Evolutionary conservation across 1,140 invertebrate species (phyloP).

Genomic region (Meteorus sp.): DNA sequence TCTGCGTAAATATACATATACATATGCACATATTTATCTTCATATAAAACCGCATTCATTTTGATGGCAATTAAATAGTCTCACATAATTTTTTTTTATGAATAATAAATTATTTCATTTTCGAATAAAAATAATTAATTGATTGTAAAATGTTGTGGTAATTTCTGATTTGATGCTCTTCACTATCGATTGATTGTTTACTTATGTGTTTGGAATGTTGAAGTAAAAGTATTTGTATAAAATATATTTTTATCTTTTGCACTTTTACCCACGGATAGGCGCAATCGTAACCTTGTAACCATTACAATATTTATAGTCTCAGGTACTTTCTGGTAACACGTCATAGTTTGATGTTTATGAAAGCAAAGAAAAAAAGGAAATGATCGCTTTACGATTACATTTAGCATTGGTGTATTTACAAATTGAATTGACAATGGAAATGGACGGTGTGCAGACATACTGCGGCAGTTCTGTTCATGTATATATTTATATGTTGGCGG

Average conservation of each 20-base stretch:
- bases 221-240: constrained; percentile 17
- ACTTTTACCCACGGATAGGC: constrained; percentile 23
- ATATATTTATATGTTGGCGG: background rate
- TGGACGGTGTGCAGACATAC: background rate
- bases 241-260: background rate
- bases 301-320: constrained; percentile 33
- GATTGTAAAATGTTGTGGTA: no score
- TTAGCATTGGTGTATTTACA: constrained; percentile 18
- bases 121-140: no score
- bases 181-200: constrained; percentile 4
- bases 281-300: constrained; percentile 39
- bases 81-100: no score
- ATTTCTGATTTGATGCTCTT: no score
- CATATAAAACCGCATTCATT: no score
- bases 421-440: constrained; percentile 30
- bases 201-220: constrained; percentile 10
- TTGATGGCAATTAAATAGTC: no score
- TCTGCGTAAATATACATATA: no score
- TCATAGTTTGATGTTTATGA: no score
- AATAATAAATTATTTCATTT: no score
- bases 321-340: constrained; percentile 13
- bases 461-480: background rate
- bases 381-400: constrained; percentile 32
- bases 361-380: no score
- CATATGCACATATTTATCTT: no score